Percentiles rank a stretch among this genome's conserved stretches.
These are phyloP conservation scores for Dione juno DNA, from an alignment of 2,888 invertebrate genomes.

Conservation along the genomic window DNA sequence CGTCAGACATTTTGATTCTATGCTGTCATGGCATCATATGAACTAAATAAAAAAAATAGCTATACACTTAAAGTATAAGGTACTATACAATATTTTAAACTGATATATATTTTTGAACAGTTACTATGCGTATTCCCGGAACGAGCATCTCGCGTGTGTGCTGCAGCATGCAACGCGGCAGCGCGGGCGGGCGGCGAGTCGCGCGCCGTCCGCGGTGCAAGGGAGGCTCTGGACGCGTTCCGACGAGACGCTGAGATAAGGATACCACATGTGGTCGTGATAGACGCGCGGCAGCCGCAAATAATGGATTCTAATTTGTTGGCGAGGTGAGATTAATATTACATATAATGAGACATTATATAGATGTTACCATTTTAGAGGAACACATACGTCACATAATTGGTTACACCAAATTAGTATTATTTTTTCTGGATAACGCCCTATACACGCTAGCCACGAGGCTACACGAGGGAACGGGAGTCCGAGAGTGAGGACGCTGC, in stretches of 20 bases:
- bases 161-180: conserved; percentile 85
- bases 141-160: conserved; percentile 87
- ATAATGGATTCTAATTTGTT: conserved; percentile 85
- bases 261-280: conserved; percentile 85
- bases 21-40: too few relatives aligned
- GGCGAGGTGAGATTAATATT: conserved; percentile 79
- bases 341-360: too few relatives aligned
- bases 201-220: conserved; percentile 79
- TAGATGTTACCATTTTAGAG: too few relatives aligned
- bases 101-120: conserved; percentile 66
- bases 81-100: background rate
- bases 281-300: conserved; percentile 84
- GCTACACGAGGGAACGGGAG: too few relatives aligned
- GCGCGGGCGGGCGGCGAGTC: conserved; percentile 84
- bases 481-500: too few relatives aligned
- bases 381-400: too few relatives aligned
- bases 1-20: too few relatives aligned
- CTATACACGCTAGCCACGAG: too few relatives aligned
- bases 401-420: too few relatives aligned
- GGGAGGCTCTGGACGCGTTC: conserved; percentile 82
- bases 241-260: conserved; percentile 78
- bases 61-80: too few relatives aligned
- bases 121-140: conserved; percentile 88
- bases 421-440: too few relatives aligned
- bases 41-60: too few relatives aligned